These are phyloP conservation scores for Euproctis similis DNA, from an alignment of 2,888 invertebrate genomes.

Conservation along the genomic window DNA sequence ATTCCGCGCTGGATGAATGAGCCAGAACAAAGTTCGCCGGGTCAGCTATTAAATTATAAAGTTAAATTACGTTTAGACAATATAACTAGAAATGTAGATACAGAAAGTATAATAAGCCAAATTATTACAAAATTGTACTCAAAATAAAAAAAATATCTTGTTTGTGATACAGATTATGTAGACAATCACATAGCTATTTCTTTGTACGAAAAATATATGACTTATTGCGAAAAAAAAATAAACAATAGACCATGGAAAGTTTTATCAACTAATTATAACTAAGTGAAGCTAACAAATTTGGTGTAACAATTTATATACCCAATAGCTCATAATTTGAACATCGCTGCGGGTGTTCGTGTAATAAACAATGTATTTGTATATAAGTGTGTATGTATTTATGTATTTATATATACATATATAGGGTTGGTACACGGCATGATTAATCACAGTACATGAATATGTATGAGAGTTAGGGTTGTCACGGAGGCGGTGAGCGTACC, in stretches of 20 bases:
- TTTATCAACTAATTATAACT: slow-evolving; percentile 36
- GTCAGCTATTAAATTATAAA: too few species aligned
- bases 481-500: slow-evolving; percentile 39
- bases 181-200: too few species aligned
- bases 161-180: too few species aligned
- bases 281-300: slow-evolving; percentile 46
- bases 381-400: slow-evolving; percentile 26
- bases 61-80: too few species aligned
- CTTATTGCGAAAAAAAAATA: slow-evolving; percentile 10
- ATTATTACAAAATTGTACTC: too few species aligned
- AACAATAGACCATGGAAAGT: slow-evolving; percentile 15
- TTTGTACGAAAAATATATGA: too few species aligned
- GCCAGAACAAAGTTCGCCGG: too few species aligned
- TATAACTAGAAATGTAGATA: too few species aligned
- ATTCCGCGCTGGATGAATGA: too few species aligned
- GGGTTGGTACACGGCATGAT: slow-evolving; percentile 46
- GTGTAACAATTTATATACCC: slow-evolving; percentile 30
- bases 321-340: slow-evolving; percentile 41
- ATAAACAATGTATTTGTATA: slow-evolving; percentile 30
- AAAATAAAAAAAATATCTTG: too few species aligned
- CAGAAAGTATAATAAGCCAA: too few species aligned
- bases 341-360: slow-evolving; percentile 32
- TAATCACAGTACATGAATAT: slow-evolving; percentile 71
- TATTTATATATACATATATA: too few species aligned
- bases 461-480: slow-evolving; percentile 63